These are phyloP conservation scores for Esperia sulphurella DNA, from an alignment of 2,888 invertebrate genomes.

Conservation along the genomic window DNA sequence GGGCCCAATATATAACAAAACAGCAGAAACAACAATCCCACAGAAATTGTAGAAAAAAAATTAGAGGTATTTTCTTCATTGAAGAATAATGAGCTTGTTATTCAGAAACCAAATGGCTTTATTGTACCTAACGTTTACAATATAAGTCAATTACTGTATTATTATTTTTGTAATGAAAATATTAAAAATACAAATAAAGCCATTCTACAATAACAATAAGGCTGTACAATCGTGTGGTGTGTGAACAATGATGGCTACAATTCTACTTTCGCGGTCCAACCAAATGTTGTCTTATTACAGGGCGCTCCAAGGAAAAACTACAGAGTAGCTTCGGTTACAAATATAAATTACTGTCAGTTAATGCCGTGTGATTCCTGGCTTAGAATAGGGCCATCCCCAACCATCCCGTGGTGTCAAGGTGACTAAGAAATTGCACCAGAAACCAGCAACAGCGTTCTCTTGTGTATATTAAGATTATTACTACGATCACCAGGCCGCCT, in stretches of 20 bases:
- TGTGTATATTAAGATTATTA: too few species aligned
- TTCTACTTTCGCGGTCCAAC: constrained; percentile 60
- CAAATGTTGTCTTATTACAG: constrained; percentile 50
- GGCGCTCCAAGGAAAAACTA: constrained; percentile 26
- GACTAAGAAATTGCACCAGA: too few species aligned
- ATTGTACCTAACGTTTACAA: constrained; percentile 13
- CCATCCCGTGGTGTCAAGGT: too few species aligned
- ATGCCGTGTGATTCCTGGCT: too few species aligned
- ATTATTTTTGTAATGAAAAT: constrained; percentile 25
- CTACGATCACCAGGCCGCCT: too few species aligned
- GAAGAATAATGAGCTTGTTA: constrained; percentile 7
- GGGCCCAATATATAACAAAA: too few species aligned
- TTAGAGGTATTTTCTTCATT: neutral
- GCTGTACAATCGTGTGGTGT: constrained; percentile 19
- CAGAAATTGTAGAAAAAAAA: neutral
- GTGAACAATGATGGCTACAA: constrained; percentile 52
- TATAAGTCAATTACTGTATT: constrained; percentile 21
- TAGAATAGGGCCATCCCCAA: too few species aligned
- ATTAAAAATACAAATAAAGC: constrained; percentile 39
- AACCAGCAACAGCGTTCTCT: too few species aligned
- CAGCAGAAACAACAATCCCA: too few species aligned
- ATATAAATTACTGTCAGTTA: too few species aligned
- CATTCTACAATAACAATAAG: constrained; percentile 44
- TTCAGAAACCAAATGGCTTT: constrained; percentile 27
- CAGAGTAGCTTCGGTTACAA: constrained; percentile 24